Evolutionary conservation across 1,140 invertebrate genomes (phyloP), one percentile per base, ranked within the genome.

Genomic region (Olivierus martensii): DNA sequence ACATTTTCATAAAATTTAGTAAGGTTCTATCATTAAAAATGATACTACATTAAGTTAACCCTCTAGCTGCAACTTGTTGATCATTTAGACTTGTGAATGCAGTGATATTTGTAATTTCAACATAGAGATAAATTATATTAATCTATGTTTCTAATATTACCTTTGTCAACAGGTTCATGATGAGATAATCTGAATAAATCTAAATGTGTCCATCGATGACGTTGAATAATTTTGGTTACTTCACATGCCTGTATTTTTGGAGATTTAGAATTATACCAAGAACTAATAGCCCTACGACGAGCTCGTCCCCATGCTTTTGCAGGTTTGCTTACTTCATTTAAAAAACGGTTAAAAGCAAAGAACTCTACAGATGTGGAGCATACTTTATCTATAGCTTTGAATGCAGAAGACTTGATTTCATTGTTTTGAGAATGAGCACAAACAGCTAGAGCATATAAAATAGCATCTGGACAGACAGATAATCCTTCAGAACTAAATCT

Each of bases 181-280:
- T 84, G 82, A 17, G 75, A 71, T 36, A 83, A 71, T 56, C 78
- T 75, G 1, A 84, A 65, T 7, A 83, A 67, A 59, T 81, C 81
- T 55, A 76, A 77, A 63, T 84, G 82, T 2, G 75, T 76, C 69
- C 79, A 81, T 1, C 77, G 77, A 61, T 80, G 73, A 58, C 77
- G 72, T 2, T 73, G 71, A 56, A 70, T 72, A 34, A 75, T 79
- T 64, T 76, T 75, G 2, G 78, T 80, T 0, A 82, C 69, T 49
- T 77, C 75, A 58, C 76, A 72, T 2, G 78, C 77, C 5, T 83
- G 66, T 43, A 74, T 70, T 59, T 75, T 65, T 3, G 78, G 71
- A 19, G 74, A 65, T 55, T 74, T 74, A 2, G 61, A 70, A 19
- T 67, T 63, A 59, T 81, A 83, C 80, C 80, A 82, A 3, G 71